Base-by-base conservation (phyloP, 2,113 vertebrate species). In the Gobiocypris rarus region DNA sequence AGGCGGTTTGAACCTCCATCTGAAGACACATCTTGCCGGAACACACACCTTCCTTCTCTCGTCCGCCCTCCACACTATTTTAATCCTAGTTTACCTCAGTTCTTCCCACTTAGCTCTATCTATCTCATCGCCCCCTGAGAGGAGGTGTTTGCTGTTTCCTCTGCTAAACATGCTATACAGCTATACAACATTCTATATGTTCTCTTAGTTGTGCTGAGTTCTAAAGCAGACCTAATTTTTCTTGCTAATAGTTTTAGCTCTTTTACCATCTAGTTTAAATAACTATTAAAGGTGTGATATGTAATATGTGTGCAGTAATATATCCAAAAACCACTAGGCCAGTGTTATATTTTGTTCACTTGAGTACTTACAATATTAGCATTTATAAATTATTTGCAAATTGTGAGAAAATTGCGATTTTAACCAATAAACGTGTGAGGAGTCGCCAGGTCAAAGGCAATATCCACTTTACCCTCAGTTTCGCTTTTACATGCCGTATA, bases 21-120 rank as follows among this genome's bases (percentile, higher is more conserved):
- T 87, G 86, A 88, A 86, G 84, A 84, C 74, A 74, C 75, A 84
- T 87, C 87, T 85, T 84, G 82, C 79, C 54, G 75, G 83, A 84
- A 61, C 82, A 59, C 79, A 87, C 83, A 86, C 83, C 77, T 76
- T 83, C 74, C 50, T 71, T 83, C 75, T 82, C 67, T 58, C 70
- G 13, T 85, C 70, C 78, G n/a, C 71, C 75, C 65, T 59, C 50
- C n/a, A 52, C 34, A 86, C 83, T 86, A 77, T 86, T 89, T 87
- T 84, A 85, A 82, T 83, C 54, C 17, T 26, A 7, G 70, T 69
- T 28, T 81, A 79, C 74, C 61, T 73, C 59, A 67, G n/a, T 31
- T 59, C 63, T 52, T 61, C 22, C 54, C 80, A 63, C 65, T 56
- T 52, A 22, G 58, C 83, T 79, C n/a, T 54, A 71, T 38, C 59